phyloP scores from a whole-genome alignment of 37 sponge, comb jelly and placozoan species.

The Eunapius fragilis region DNA sequence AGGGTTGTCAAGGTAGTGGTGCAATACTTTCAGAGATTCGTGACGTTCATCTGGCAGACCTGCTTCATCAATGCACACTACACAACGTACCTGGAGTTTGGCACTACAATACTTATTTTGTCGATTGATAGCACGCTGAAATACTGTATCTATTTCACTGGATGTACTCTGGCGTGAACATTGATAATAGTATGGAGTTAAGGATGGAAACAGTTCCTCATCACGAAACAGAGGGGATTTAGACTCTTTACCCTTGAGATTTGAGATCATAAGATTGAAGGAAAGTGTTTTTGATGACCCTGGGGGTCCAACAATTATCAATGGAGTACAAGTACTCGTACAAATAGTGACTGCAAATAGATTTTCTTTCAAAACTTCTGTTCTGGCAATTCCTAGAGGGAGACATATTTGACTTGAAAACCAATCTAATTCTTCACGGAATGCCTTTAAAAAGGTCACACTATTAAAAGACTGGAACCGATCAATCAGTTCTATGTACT shows the following conservation, averaged over 20 bases:
- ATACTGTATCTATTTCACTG: constrained; percentile 86
- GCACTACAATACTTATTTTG: constrained; percentile 32
- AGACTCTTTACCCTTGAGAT: constrained; percentile 86
- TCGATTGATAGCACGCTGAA: constrained; percentile 79
- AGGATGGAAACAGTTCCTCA: constrained; percentile 54
- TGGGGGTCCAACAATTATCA: constrained; percentile 92
- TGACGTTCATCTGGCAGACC: constrained; percentile 72
- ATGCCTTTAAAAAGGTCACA: neutral
- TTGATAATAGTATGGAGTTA: constrained; percentile 89
- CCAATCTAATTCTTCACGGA: constrained; percentile 56
- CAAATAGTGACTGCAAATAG: constrained; percentile 86
- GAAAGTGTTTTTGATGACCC: constrained; percentile 93
- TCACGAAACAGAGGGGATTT: constrained; percentile 52
- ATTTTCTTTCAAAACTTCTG: constrained; percentile 90
- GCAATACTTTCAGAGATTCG: constrained; percentile 76
- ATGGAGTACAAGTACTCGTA: constrained; percentile 72
- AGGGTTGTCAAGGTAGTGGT: constrained; percentile 59
- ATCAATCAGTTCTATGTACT: constrained; percentile 40
- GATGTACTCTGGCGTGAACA: constrained; percentile 89
- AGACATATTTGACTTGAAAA: constrained; percentile 50
- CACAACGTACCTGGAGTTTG: neutral
- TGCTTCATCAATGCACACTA: constrained; percentile 86
- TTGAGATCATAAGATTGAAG: constrained; percentile 80
- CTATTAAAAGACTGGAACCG: neutral
- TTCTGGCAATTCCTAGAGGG: constrained; percentile 88